phyloP scores from a whole-genome alignment of 2,888 invertebrate species.

The Parelbella ahira region DNA sequence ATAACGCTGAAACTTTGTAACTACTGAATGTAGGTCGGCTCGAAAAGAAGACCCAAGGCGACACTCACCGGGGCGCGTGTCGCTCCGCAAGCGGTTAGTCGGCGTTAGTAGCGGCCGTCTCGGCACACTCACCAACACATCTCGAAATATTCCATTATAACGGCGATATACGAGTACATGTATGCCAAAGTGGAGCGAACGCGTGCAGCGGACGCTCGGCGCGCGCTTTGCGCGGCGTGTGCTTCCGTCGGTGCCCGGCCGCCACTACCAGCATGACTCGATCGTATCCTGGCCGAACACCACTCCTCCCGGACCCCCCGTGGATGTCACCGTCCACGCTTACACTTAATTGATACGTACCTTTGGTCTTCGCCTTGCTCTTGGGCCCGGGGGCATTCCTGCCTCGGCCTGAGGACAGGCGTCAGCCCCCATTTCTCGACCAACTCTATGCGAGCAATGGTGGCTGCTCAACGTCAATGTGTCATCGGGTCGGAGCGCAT shows the following conservation, averaged over 20 bases:
- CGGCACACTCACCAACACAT: conserved; percentile 73
- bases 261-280: conserved; percentile 36
- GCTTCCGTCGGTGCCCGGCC: conserved; percentile 33
- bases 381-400: conserved; percentile 92
- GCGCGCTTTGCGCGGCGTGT: conserved; percentile 28
- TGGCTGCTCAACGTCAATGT: conserved; percentile 84
- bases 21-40: conserved; percentile 37
- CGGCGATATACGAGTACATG: conserved; percentile 35
- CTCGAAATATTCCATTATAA: conserved; percentile 63
- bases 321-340: conserved; percentile 18
- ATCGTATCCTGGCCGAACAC: conserved; percentile 46
- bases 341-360: conserved; percentile 62
- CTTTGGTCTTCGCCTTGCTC: conserved; percentile 86
- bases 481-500: conserved; percentile 71
- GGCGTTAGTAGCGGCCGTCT: conserved; percentile 43
- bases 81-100: conserved; percentile 42
- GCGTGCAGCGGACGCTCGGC: conserved; percentile 41
- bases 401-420: conserved; percentile 98
- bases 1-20: conserved; percentile 32
- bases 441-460: conserved; percentile 98
- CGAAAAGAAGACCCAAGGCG: conserved; percentile 34
- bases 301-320: conserved; percentile 35
- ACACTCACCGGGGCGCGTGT: conserved; percentile 43
- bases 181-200: conserved; percentile 26
- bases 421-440: conserved; percentile 99